Evolutionary conservation across 2,113 vertebrate species (phyloP).

Genomic region (Ammodytes marinus): DNA sequence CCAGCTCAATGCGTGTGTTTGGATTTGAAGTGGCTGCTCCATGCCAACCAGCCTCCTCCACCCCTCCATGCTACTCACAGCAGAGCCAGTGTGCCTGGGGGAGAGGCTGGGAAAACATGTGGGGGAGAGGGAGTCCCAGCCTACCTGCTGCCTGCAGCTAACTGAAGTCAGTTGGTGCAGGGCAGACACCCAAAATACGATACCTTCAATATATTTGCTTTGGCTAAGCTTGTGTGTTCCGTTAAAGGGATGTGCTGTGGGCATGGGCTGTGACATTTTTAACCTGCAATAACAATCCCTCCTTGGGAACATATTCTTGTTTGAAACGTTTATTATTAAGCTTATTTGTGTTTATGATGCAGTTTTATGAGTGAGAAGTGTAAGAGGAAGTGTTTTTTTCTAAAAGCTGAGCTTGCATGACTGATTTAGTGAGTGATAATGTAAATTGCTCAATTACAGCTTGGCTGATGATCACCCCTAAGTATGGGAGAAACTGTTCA

Average conservation of each 20-base stretch:
- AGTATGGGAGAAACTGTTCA: constrained; percentile 26
- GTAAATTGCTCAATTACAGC: constrained; percentile 58
- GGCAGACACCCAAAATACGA: constrained; percentile 52
- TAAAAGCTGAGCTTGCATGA: constrained; percentile 15
- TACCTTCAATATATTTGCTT: constrained; percentile 66
- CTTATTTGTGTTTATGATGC: constrained; percentile 12
- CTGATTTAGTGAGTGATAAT: constrained; percentile 50
- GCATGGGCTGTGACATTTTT: constrained; percentile 43
- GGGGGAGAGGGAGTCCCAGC: constrained; percentile 37
- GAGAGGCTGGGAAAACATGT: constrained; percentile 65
- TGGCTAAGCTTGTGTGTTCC: constrained; percentile 34
- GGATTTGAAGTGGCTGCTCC: constrained; percentile 60
- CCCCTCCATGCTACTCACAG: constrained; percentile 61
- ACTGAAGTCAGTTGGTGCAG: constrained; percentile 43
- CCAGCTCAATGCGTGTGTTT: constrained; percentile 42
- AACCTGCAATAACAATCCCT: constrained; percentile 52
- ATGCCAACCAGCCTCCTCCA: constrained; percentile 60
- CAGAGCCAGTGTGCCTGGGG: constrained; percentile 57
- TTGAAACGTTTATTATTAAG: constrained; percentile 6
- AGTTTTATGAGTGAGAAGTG: neutral
- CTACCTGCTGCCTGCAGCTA: constrained; percentile 44
- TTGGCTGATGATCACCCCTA: neutral
- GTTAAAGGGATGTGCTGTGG: constrained; percentile 43
- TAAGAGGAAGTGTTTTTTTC: neutral
- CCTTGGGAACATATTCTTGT: constrained; percentile 21